Conservation (phyloP, 2,113 vertebrate species). For the Epinephelus lanceolatus region DNA sequence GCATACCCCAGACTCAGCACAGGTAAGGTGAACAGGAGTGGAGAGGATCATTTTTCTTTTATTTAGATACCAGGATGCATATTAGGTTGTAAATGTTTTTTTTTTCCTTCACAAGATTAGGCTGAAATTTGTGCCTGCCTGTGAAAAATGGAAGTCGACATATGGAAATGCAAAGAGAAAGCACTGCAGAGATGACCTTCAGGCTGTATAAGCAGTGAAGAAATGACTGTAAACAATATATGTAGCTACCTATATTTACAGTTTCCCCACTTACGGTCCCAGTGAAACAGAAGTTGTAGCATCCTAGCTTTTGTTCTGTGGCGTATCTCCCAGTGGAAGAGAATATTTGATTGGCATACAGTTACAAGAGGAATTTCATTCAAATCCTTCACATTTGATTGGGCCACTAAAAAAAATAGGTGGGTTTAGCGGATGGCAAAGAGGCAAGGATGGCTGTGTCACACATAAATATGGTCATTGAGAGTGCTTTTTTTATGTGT, state of each 20-base stretch:
- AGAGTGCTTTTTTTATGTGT: background rate
- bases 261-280: background rate
- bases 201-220: background rate
- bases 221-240: background rate
- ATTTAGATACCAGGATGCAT: background rate
- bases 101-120: background rate
- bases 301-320: no score
- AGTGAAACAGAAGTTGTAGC: no score
- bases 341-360: no score
- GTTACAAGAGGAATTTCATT: no score
- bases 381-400: no score
- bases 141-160: conserved; percentile 7
- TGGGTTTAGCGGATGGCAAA: no score
- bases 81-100: background rate
- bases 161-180: background rate
- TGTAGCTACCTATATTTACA: background rate
- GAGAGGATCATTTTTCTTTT: background rate
- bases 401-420: no score
- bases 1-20: no score
- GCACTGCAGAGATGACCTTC: background rate
- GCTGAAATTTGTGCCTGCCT: background rate
- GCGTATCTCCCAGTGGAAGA: no score
- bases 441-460: no score
- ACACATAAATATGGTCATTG: no score
- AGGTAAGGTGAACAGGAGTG: background rate